These are phyloP conservation scores for Nomada ruficornis DNA, from an alignment of 2,888 invertebrate species.

Conservation along the genomic window DNA sequence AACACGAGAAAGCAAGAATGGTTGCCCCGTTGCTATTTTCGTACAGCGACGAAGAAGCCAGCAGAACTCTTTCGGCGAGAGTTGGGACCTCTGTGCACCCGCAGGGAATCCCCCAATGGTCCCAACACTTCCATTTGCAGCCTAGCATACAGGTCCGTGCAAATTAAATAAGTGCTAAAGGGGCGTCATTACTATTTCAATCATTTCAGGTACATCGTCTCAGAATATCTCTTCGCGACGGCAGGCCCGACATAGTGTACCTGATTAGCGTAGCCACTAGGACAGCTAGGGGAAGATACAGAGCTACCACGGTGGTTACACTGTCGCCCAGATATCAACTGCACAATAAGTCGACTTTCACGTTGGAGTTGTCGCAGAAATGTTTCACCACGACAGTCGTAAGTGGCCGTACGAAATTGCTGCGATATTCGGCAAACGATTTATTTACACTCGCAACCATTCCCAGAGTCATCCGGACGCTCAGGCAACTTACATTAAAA, in stretches of 20 bases:
- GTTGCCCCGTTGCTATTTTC: constrained; percentile 97
- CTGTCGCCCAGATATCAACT: constrained; percentile 96
- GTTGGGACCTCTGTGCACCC: constrained; percentile 89
- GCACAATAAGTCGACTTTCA: constrained; percentile 92
- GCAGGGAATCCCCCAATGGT: constrained; percentile 89
- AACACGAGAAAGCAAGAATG: constrained; percentile 97
- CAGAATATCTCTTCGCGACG: constrained; percentile 86
- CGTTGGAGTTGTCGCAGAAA: constrained; percentile 95
- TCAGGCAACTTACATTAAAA: constrained; percentile 90
- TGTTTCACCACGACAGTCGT: constrained; percentile 91
- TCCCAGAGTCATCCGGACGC: constrained; percentile 89
- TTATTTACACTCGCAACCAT: neutral
- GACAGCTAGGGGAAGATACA: constrained; percentile 94
- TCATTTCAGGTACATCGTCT: constrained; percentile 84
- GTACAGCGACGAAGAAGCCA: constrained; percentile 95
- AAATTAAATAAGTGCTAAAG: neutral
- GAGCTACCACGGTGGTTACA: constrained; percentile 95
- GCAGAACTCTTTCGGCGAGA: constrained; percentile 90
- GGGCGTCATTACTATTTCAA: neutral
- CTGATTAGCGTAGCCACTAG: constrained; percentile 96
- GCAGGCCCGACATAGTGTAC: constrained; percentile 90
- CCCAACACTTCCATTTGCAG: constrained; percentile 93
- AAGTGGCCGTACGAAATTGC: constrained; percentile 77
- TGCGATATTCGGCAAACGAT: neutral
- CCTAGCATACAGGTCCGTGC: constrained; percentile 90